phyloP scores from a whole-genome alignment of 92 coral and sea anemone species.

The Porites divaricata region DNA sequence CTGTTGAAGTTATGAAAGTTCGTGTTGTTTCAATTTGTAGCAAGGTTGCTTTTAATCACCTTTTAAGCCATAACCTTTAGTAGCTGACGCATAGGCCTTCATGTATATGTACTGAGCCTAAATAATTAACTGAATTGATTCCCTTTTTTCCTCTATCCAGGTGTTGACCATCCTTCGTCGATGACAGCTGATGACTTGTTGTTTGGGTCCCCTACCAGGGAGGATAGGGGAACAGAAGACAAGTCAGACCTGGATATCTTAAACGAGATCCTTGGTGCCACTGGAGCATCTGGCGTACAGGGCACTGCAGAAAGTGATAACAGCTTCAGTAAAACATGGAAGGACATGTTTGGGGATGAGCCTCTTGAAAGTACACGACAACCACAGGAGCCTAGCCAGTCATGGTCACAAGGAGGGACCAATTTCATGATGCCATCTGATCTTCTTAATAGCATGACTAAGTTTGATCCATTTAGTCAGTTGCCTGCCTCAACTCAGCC shows the following conservation, averaged over 20 bases:
- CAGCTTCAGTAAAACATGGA: slow-evolving; percentile 96
- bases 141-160: neutral
- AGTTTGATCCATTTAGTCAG: slow-evolving; percentile 78
- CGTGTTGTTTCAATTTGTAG: too few relatives aligned
- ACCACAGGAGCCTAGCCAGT: slow-evolving; percentile 44
- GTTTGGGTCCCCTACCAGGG: slow-evolving; percentile 85
- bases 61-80: too few relatives aligned
- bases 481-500: slow-evolving; percentile 24
- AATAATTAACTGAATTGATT: too few relatives aligned
- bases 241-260: slow-evolving; percentile 75
- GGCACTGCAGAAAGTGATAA: slow-evolving; percentile 49
- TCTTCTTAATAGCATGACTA: slow-evolving; percentile 87
- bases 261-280: slow-evolving; percentile 77
- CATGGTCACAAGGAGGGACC: slow-evolving; percentile 59
- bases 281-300: slow-evolving; percentile 44
- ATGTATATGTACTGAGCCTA: too few relatives aligned
- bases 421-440: slow-evolving; percentile 91
- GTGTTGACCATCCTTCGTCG: slow-evolving; percentile 16
- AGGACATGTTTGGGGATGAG: slow-evolving; percentile 93
- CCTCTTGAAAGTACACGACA: slow-evolving; percentile 14
- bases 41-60: too few relatives aligned
- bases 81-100: too few relatives aligned
- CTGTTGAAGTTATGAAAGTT: too few relatives aligned
- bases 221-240: slow-evolving; percentile 49
- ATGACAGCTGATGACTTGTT: slow-evolving; percentile 86